Base-by-base conservation (phyloP, 2,888 invertebrate genomes). In the Corbicula japonica region DNA sequence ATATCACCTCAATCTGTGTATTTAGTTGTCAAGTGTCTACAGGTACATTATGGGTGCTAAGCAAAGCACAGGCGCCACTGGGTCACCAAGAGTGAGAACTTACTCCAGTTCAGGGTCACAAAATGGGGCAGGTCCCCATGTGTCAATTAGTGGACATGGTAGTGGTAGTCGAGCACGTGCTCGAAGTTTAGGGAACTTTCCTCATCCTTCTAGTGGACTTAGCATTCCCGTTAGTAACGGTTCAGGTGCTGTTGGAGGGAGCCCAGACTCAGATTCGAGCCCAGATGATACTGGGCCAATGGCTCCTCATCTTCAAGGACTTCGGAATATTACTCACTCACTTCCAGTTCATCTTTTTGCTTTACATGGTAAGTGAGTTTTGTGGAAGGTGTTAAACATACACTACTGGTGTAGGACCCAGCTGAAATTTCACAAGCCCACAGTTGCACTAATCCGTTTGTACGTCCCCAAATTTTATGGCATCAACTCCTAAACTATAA, bases 11-110 rank as follows among this genome's bases (percentile, higher is more conserved):
- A n/a, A n/a, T n/a, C 10, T 10, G 41, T 15, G 10, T 41, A 41
- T 15, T 41, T 41, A 10, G 70, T 58, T 63, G 63, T 70, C 63
- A 68, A 46, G 34, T 26, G n/a, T n/a, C n/a, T n/a, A n/a, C n/a
- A n/a, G n/a, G n/a, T n/a, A n/a, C n/a, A n/a, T n/a, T 54, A 92
- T 92, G 92, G 92, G 92, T 71, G 87, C 86, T 50, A 92, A 92
- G 86, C 89, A 91, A 79, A 92, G 91, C 85, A 88, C 91, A 32
- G 89, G 87, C n/a, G 50, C 18, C 35, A 65, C 61, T 26, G 63
- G 70, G 61, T 84, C 88, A 50, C 87, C 89, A 28, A 87, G 91
- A 41, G 86, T 90, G 79, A 84, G 91, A 81, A 91, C 92, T 28
- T 92, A 89, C 79, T 91, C 91, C 46, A 86, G 88, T 56, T 81